Evolutionary conservation across 1,140 invertebrate genomes (phyloP).

Genomic region (Caerostris darwini): DNA sequence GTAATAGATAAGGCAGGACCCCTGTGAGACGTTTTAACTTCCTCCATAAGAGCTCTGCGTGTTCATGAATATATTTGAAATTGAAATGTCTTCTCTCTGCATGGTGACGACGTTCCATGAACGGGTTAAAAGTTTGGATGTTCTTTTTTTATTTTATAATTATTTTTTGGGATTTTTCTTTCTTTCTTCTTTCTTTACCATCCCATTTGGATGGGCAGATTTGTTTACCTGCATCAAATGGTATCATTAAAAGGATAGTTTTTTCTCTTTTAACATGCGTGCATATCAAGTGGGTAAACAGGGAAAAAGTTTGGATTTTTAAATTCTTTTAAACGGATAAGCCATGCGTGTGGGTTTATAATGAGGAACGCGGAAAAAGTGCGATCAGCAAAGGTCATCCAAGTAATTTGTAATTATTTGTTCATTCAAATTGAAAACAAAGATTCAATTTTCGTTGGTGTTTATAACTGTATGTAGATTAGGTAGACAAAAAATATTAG

Average conservation of each 20-base stretch:
- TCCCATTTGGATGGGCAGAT: not conserved
- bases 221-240: conserved; percentile 14
- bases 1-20: conserved; percentile 19
- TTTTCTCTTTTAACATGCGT: not conserved
- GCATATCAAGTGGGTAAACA: conserved; percentile 19
- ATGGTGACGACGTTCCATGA: conserved; percentile 7
- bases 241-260: not conserved
- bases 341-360: not conserved
- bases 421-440: not conserved
- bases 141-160: not conserved
- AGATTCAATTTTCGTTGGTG: not conserved
- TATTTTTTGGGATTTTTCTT: not conserved
- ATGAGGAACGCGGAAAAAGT: not conserved
- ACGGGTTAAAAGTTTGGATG: conserved; percentile 15
- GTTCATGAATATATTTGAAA: conserved; percentile 67
- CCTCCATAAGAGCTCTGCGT: conserved; percentile 36
- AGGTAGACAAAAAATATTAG: no score
- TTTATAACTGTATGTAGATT: no score
- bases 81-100: conserved; percentile 61
- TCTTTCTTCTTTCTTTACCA: not conserved
- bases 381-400: not conserved
- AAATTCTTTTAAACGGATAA: conserved; percentile 22
- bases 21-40: conserved; percentile 16
- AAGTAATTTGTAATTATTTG: not conserved
- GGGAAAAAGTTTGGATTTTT: conserved; percentile 3